phyloP scores from a whole-genome alignment of 2,888 invertebrate species.

The Meliscaeva auricollis region DNA sequence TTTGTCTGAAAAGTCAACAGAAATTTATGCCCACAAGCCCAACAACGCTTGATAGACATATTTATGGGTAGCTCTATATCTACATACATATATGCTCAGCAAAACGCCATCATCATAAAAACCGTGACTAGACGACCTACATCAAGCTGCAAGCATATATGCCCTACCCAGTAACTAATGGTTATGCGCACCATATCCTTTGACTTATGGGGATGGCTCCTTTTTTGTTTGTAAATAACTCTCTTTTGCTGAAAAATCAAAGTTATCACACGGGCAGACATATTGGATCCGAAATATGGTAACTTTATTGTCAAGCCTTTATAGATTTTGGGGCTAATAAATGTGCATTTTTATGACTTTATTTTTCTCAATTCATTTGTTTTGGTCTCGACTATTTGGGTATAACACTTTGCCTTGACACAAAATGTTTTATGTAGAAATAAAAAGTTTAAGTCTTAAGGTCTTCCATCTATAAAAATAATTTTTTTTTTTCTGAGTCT shows the following conservation, averaged over 20 bases:
- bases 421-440: neutral
- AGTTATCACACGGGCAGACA: conserved; percentile 1
- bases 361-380: conserved; percentile 2
- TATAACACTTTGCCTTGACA: neutral
- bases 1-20: conserved; percentile 35
- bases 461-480: neutral
- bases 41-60: conserved; percentile 51
- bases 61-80: conserved; percentile 37
- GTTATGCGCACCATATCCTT: conserved; percentile 24
- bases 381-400: neutral
- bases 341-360: conserved; percentile 15
- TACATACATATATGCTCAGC: no score
- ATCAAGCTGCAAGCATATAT: neutral
- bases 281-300: conserved; percentile 2
- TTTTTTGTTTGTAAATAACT: neutral
- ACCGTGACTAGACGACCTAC: conserved; percentile 15
- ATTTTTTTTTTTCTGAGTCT: neutral
- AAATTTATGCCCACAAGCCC: conserved; percentile 23
- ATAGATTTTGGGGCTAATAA: neutral
- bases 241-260: neutral
- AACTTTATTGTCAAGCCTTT: neutral
- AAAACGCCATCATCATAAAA: conserved; percentile 47
- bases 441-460: neutral
- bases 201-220: neutral
- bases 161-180: conserved; percentile 40